These are phyloP conservation scores for Labroides dimidiatus DNA, from an alignment of 2,797 vertebrate species.

Conservation along the genomic window DNA sequence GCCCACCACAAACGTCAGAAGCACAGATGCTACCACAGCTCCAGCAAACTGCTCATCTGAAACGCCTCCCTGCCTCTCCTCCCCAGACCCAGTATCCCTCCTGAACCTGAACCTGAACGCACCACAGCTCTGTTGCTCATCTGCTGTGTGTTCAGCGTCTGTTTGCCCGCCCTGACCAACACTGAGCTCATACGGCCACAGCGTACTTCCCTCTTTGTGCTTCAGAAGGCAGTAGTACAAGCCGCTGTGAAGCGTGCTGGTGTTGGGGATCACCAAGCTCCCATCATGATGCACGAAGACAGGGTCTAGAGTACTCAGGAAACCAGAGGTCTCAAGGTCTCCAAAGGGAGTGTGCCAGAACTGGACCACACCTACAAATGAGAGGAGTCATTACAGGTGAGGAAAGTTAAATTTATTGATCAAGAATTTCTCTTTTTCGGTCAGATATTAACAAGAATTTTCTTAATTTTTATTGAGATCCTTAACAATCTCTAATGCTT, in stretches of 20 bases:
- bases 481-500: no score
- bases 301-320: slow-evolving; percentile 30
- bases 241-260: slow-evolving; percentile 69
- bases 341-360: slow-evolving; percentile 84
- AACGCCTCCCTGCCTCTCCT: neutral
- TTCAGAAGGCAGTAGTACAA: slow-evolving; percentile 79
- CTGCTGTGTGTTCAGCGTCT: rapidly evolving
- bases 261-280: slow-evolving; percentile 65
- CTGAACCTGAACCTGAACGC: slow-evolving; percentile 22
- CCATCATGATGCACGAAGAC: slow-evolving; percentile 64
- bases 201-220: slow-evolving; percentile 42
- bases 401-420: no score
- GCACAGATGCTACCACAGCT: slow-evolving; percentile 75
- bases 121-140: neutral
- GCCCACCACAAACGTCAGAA: slow-evolving; percentile 79
- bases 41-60: slow-evolving; percentile 56
- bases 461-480: no score
- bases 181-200: slow-evolving; percentile 64
- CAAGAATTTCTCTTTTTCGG: no score
- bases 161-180: neutral
- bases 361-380: slow-evolving; percentile 58
- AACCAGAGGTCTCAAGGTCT: slow-evolving; percentile 43
- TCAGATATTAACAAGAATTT: no score
- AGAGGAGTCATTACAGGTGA: slow-evolving; percentile 5
- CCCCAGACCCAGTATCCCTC: neutral